phyloP scores from a whole-genome alignment of 2,888 invertebrate genomes.

The Lypha dubia region DNA sequence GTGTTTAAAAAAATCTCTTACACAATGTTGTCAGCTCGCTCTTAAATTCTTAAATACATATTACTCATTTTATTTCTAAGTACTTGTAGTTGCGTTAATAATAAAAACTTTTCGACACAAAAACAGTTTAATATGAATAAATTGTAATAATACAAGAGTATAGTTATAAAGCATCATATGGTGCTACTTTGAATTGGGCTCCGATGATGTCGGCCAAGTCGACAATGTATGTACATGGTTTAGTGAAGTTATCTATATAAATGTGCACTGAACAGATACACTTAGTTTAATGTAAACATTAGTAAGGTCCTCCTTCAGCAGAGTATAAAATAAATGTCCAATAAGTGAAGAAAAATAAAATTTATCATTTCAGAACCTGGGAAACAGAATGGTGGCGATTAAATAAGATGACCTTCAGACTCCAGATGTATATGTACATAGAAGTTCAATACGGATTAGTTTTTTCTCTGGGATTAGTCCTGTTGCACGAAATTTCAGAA shows the following conservation, averaged over 20 bases:
- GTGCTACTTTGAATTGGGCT: slow-evolving; percentile 44
- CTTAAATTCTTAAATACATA: not conserved
- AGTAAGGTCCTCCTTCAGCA: not conserved
- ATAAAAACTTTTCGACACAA: slow-evolving; percentile 26
- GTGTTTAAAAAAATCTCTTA: slow-evolving; percentile 11
- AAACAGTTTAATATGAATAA: slow-evolving; percentile 49
- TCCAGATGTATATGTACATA: too few relatives aligned
- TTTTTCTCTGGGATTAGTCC: too few relatives aligned
- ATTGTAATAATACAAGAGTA: slow-evolving; percentile 36
- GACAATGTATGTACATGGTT: slow-evolving; percentile 54
- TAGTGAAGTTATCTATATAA: slow-evolving; percentile 35
- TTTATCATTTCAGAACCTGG: too few relatives aligned
- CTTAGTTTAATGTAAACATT: slow-evolving; percentile 11
- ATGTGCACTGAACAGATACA: slow-evolving; percentile 1
- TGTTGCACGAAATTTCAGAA: too few relatives aligned
- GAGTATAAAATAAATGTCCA: too few relatives aligned
- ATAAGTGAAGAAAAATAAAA: too few relatives aligned
- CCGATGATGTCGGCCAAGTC: slow-evolving; percentile 6
- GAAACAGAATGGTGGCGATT: too few relatives aligned
- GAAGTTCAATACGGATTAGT: too few relatives aligned
- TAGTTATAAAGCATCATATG: slow-evolving; percentile 53
- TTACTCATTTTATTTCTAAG: slow-evolving; percentile 25
- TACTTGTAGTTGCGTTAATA: slow-evolving; percentile 28
- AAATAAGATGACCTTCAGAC: too few relatives aligned
- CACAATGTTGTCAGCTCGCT: slow-evolving; percentile 41